These are phyloP conservation scores for Nephila pilipes DNA, from an alignment of 1,140 invertebrate genomes.

Conservation along the genomic window DNA sequence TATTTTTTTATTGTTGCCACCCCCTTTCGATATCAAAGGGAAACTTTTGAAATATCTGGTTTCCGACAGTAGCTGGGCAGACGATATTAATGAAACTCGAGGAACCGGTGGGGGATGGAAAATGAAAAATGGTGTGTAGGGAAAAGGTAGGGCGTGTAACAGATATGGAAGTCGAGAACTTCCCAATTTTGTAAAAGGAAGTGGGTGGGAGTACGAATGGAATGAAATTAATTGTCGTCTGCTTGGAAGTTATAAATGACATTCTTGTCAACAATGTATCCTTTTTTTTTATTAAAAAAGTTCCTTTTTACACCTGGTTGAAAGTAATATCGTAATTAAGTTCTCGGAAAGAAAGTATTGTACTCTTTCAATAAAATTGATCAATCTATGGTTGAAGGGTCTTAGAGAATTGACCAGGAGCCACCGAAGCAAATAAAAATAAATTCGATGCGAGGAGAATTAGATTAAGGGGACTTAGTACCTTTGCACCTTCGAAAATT, in stretches of 20 bases:
- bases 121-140: not conserved
- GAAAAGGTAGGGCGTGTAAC: not conserved
- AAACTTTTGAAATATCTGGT: conserved; percentile 47
- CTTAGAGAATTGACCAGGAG: no score
- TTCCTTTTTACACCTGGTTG: not conserved
- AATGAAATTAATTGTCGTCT: conserved; percentile 25
- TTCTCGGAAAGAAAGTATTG: no score
- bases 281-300: not conserved
- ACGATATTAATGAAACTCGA: conserved; percentile 45
- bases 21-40: conserved; percentile 23
- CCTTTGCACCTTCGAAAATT: no score
- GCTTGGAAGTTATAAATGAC: not conserved
- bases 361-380: no score
- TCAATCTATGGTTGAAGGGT: no score
- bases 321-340: not conserved
- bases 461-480: no score
- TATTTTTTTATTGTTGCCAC: conserved; percentile 15
- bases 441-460: no score
- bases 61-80: conserved; percentile 39
- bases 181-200: conserved; percentile 10
- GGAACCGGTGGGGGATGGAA: not conserved
- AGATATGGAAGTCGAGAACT: conserved; percentile 5
- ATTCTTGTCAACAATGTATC: not conserved
- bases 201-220: not conserved
- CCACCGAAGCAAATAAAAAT: no score